These are phyloP conservation scores for Venusia cambrica DNA, from an alignment of 2,888 invertebrate genomes.

Conservation along the genomic window DNA sequence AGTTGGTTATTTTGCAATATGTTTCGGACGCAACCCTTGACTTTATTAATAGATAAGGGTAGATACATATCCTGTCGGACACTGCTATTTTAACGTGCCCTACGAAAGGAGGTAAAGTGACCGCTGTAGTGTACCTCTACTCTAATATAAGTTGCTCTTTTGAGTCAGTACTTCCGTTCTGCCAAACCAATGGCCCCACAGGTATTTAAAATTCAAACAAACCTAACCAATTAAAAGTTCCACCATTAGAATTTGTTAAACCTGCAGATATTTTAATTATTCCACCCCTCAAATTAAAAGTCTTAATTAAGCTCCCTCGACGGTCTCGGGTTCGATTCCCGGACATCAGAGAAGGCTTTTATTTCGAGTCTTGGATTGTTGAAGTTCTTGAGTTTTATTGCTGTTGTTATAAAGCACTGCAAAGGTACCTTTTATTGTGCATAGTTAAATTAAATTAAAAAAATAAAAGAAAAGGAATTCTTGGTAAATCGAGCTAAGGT, in stretches of 20 bases:
- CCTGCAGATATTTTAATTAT: slow-evolving; percentile 40
- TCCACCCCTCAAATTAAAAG: slow-evolving; percentile 40
- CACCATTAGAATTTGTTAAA: slow-evolving; percentile 41
- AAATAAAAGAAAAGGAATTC: no score
- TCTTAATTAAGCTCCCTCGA: slow-evolving; percentile 29
- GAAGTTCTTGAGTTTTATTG: slow-evolving; percentile 33
- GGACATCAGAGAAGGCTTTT: slow-evolving; percentile 34
- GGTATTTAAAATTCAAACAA: slow-evolving; percentile 24
- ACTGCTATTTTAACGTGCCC: no score
- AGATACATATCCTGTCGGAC: no score
- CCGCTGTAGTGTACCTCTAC: no score
- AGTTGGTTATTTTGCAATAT: slow-evolving; percentile 32
- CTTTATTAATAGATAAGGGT: background rate
- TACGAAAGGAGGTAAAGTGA: no score
- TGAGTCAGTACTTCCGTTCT: no score
- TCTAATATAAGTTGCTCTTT: no score
- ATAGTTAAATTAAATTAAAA: no score
- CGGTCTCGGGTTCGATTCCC: slow-evolving; percentile 38
- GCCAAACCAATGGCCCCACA: slow-evolving; percentile 6
- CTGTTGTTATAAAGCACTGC: no score
- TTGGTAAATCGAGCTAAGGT: no score
- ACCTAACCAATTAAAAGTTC: slow-evolving; percentile 30
- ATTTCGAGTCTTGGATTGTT: slow-evolving; percentile 22
- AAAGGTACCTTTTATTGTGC: no score
- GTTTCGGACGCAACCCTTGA: slow-evolving; percentile 15